A percentile compares a stretch with the other conserved stretches of the same genome.
These are phyloP conservation scores for Aplodontia rufa DNA, from an alignment of 2,113 vertebrate species.

Conservation along the genomic window DNA sequence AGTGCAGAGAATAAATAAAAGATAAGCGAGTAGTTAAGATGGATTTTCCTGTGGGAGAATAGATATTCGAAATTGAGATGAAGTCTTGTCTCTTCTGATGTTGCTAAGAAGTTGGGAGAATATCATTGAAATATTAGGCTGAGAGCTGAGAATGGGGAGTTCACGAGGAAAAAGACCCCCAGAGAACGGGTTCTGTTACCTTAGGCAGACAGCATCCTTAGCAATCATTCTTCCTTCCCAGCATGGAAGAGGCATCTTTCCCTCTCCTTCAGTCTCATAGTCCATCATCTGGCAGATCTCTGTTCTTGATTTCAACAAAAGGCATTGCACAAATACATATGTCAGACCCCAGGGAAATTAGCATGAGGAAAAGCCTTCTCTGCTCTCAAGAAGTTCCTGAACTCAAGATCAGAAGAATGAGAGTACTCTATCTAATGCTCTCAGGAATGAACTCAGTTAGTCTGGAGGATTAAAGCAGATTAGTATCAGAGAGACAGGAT, in stretches of 20 bases:
- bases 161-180: not conserved
- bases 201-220: not conserved
- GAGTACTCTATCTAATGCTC: no score
- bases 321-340: not conserved
- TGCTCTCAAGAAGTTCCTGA: not conserved
- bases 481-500: rapidly evolving
- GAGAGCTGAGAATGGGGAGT: not conserved
- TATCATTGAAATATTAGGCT: not conserved
- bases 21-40: not conserved
- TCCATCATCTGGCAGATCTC: not conserved
- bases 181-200: not conserved
- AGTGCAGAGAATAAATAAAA: not conserved
- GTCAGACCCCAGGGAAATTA: not conserved
- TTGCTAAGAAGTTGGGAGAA: not conserved
- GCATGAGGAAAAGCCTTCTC: no score
- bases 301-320: not conserved
- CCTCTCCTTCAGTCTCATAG: not conserved
- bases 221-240: no score
- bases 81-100: not conserved
- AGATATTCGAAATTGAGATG: not conserved
- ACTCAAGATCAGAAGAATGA: not conserved
- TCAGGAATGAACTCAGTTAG: not conserved
- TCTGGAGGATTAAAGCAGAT: not conserved
- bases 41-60: not conserved
- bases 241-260: not conserved